These are phyloP conservation scores for Bergia puertoricense DNA, from an alignment of 92 coral and sea anemone species.

Conservation along the genomic window DNA sequence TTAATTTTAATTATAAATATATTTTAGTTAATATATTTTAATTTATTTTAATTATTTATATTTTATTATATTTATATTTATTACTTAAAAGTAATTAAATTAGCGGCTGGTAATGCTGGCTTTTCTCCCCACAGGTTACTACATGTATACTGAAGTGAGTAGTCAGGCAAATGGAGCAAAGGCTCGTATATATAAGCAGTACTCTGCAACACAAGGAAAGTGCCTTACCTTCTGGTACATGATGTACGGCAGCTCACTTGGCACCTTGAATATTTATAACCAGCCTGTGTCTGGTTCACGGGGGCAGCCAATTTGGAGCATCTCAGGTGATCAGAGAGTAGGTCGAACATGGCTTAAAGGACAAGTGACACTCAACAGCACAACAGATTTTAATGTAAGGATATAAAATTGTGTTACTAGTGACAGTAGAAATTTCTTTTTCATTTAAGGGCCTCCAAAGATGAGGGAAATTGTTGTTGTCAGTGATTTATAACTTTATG, in stretches of 20 bases:
- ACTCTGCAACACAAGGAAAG: slow-evolving; percentile 57
- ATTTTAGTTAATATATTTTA: too few relatives aligned
- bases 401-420: neutral
- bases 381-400: slow-evolving; percentile 72
- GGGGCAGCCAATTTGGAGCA: slow-evolving; percentile 70
- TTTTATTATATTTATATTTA: too few relatives aligned
- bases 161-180: slow-evolving; percentile 55
- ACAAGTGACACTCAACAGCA: slow-evolving; percentile 69
- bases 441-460: too few relatives aligned
- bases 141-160: slow-evolving; percentile 70
- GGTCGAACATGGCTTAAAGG: slow-evolving; percentile 84
- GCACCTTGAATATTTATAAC: slow-evolving; percentile 81
- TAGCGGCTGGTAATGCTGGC: neutral
- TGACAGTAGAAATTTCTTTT: too few relatives aligned
- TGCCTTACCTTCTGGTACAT: slow-evolving; percentile 88
- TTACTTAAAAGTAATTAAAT: too few relatives aligned
- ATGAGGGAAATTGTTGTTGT: too few relatives aligned
- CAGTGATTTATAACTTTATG: too few relatives aligned
- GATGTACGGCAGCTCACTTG: slow-evolving; percentile 84
- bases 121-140: slow-evolving; percentile 63
- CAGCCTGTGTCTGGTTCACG: slow-evolving; percentile 62
- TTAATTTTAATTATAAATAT: too few relatives aligned
- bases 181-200: slow-evolving; percentile 66
- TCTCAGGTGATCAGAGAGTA: slow-evolving; percentile 78
- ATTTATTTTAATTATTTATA: too few relatives aligned